Percentiles rank a stretch among this genome's conserved stretches.
Evolutionary conservation across 2,888 invertebrate species (phyloP).

Genomic region (Andrena fulva): DNA sequence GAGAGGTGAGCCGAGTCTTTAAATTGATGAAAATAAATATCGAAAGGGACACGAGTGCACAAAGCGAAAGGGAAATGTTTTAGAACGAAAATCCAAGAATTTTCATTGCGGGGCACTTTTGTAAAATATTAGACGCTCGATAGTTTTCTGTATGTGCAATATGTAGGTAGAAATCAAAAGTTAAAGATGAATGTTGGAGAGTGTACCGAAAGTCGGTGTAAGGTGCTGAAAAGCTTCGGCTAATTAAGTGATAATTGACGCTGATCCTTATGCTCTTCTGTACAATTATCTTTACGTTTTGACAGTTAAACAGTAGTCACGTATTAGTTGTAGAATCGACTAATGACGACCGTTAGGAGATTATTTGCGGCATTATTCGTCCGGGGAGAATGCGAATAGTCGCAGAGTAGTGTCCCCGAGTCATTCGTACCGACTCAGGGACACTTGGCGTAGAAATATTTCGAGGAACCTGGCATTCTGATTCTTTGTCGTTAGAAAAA

Average conservation of each 20-base stretch:
- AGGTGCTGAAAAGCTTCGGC: background rate
- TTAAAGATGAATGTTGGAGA: constrained; percentile 33
- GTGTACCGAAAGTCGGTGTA: background rate
- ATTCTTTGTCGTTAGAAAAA: constrained; percentile 51
- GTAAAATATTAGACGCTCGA: constrained; percentile 33
- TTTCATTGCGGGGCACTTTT: background rate
- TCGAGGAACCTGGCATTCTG: constrained; percentile 68
- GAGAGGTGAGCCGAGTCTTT: background rate
- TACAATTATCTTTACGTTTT: constrained; percentile 33
- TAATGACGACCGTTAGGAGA: constrained; percentile 30
- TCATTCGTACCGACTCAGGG: constrained; percentile 9
- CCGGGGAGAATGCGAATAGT: background rate
- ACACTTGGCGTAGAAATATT: constrained; percentile 39
- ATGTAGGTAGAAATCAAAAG: constrained; percentile 57
- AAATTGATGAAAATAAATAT: background rate
- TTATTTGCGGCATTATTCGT: constrained; percentile 14
- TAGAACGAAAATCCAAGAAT: background rate
- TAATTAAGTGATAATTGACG: constrained; percentile 17
- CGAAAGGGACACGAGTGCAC: background rate
- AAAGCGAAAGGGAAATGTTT: background rate
- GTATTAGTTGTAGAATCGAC: constrained; percentile 1
- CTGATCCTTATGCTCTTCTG: constrained; percentile 16
- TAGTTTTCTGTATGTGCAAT: constrained; percentile 55
- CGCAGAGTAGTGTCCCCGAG: constrained; percentile 31
- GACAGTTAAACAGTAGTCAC: constrained; percentile 22